Conservation (phyloP, 2,888 invertebrate genomes). For the Oligia strigilis region DNA sequence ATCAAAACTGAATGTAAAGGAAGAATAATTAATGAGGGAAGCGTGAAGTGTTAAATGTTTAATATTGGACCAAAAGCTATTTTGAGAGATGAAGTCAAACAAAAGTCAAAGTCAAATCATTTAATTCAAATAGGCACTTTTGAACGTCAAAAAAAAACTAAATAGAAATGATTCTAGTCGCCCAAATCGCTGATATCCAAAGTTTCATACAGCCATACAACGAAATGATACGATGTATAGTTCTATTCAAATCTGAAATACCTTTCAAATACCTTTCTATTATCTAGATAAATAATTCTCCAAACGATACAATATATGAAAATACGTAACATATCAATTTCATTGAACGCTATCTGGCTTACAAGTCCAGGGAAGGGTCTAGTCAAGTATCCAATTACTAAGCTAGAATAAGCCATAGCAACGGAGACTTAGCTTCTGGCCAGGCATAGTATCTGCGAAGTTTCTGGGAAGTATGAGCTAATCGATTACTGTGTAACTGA, state of each 20-base stretch:
- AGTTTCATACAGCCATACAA: no score
- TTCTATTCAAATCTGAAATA: not conserved
- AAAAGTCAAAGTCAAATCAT: no score
- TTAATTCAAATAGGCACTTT: no score
- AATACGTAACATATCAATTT: conserved; percentile 8
- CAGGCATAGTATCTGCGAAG: not conserved
- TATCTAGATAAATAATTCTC: not conserved
- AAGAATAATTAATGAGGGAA: no score
- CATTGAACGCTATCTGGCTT: not conserved
- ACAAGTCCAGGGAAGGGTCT: conserved; percentile 7
- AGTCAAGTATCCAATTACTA: conserved; percentile 51
- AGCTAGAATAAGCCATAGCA: conserved; percentile 47
- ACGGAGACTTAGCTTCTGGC: conserved; percentile 22
- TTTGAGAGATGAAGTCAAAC: not conserved
- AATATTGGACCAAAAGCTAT: not conserved
- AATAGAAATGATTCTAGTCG: no score
- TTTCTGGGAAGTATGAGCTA: conserved; percentile 22
- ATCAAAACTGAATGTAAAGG: not conserved
- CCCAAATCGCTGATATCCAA: no score
- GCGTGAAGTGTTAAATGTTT: not conserved
- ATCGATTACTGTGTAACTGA: not conserved
- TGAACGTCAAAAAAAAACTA: no score
- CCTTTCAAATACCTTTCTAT: not conserved
- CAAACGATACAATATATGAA: not conserved
- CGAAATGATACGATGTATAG: not conserved